Percentiles rank a stretch among this genome's conserved stretches.
Evolutionary conservation across 2,888 invertebrate genomes (phyloP).

Genomic region (Thereva nobilitata): DNA sequence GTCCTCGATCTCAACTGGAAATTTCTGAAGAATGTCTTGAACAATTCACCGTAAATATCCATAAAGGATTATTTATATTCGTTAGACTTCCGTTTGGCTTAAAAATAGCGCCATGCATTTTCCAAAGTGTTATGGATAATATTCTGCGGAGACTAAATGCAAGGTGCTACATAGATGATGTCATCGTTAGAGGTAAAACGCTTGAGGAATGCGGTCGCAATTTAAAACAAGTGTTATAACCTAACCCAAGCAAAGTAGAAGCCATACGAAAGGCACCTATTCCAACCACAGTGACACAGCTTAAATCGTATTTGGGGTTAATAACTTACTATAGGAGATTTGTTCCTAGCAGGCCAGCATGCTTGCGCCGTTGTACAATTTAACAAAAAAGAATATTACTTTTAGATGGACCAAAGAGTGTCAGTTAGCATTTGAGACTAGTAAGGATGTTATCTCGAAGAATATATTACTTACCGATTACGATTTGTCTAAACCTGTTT

Average conservation of each 20-base stretch:
- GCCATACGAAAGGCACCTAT: slow-evolving; percentile 35
- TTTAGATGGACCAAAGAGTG: slow-evolving; percentile 14
- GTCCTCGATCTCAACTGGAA: too few species aligned
- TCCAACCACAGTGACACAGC: slow-evolving; percentile 23
- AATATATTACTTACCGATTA: not conserved
- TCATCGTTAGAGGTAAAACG: slow-evolving; percentile 21
- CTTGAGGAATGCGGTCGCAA: not conserved
- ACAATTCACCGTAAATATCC: too few species aligned
- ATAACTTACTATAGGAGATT: slow-evolving; percentile 32
- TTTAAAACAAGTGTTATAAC: slow-evolving; percentile 5
- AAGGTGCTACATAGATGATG: slow-evolving; percentile 35
- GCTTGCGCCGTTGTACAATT: slow-evolving; percentile 25
- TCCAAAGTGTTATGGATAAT: slow-evolving; percentile 34
- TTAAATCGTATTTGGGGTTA: slow-evolving; percentile 32
- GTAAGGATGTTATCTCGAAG: not conserved
- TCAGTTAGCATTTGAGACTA: not conserved
- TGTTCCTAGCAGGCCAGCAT: slow-evolving; percentile 24
- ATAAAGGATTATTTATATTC: too few species aligned
- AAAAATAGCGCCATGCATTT: too few species aligned
- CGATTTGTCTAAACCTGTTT: not conserved
- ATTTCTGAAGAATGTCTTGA: too few species aligned
- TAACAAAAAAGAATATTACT: slow-evolving; percentile 9
- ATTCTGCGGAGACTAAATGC: slow-evolving; percentile 6
- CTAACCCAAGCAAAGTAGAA: slow-evolving; percentile 30
- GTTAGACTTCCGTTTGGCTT: too few species aligned